Evolutionary conservation across 2,113 vertebrate genomes (phyloP).

Genomic region (Paracanthobrama guichenoti): DNA sequence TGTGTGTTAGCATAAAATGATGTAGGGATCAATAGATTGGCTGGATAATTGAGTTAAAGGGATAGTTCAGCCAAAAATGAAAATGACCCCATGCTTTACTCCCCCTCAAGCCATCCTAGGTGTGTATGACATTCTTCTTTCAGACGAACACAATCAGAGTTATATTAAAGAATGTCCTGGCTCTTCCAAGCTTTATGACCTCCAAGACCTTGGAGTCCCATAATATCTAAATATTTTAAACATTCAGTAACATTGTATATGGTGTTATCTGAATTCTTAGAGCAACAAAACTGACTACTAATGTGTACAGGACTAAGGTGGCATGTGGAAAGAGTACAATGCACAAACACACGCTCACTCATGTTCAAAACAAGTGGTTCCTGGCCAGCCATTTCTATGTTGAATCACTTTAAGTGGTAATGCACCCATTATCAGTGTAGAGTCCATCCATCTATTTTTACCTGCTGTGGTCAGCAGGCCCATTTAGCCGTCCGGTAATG

Average conservation of each 20-base stretch:
- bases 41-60: neutral
- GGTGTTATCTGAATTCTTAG: neutral
- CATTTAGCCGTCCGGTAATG: slow-evolving; percentile 76
- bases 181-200: too few species aligned
- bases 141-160: too few species aligned
- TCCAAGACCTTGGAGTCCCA: too few species aligned
- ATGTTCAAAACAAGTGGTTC: slow-evolving; percentile 37
- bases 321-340: slow-evolving; percentile 14
- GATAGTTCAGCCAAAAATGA: too few species aligned
- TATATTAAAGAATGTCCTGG: too few species aligned
- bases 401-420: slow-evolving; percentile 57
- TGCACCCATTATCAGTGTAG: slow-evolving; percentile 65
- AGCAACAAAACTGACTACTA: neutral
- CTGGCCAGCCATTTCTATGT: slow-evolving; percentile 47
- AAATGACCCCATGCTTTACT: too few species aligned
- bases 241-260: neutral
- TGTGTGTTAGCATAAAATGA: neutral
- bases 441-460: slow-evolving; percentile 74
- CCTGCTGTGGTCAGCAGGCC: slow-evolving; percentile 58
- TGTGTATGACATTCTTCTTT: too few species aligned
- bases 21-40: slow-evolving; percentile 5
- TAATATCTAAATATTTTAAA: too few species aligned
- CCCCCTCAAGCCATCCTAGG: too few species aligned
- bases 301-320: neutral
- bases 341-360: slow-evolving; percentile 29